These are phyloP conservation scores for Pseudomyrmex pallidus DNA, from an alignment of 1,140 invertebrate genomes.

Conservation along the genomic window DNA sequence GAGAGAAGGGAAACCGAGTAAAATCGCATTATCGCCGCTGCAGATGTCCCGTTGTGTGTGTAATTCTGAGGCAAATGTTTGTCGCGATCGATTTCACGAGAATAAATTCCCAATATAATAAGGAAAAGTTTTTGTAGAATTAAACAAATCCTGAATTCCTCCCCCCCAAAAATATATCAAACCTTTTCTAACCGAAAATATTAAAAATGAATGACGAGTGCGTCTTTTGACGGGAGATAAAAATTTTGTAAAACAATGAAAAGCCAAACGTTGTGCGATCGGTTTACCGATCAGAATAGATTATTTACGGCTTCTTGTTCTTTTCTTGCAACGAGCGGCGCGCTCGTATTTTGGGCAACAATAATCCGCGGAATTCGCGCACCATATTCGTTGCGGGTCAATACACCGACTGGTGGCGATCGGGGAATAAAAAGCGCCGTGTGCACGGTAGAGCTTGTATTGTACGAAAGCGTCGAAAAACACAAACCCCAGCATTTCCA, in stretches of 20 bases:
- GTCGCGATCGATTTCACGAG: too few relatives aligned
- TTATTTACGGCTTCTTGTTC: constrained; percentile 18
- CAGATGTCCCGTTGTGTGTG: background rate
- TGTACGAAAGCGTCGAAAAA: constrained; percentile 63
- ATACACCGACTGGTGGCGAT: constrained; percentile 55
- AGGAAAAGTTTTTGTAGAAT: too few relatives aligned
- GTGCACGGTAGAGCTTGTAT: constrained; percentile 27
- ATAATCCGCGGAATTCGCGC: constrained; percentile 59
- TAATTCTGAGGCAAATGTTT: too few relatives aligned
- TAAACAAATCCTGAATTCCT: too few relatives aligned
- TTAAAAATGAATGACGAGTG: too few relatives aligned
- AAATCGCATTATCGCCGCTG: constrained; percentile 11
- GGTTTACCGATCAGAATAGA: constrained; percentile 24
- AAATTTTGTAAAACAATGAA: background rate
- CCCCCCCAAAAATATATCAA: background rate
- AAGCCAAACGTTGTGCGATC: background rate
- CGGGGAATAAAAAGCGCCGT: constrained; percentile 35
- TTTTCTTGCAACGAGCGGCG: background rate
- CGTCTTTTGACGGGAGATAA: too few relatives aligned
- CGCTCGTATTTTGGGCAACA: constrained; percentile 61
- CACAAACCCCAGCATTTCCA: constrained; percentile 59
- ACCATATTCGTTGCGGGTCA: constrained; percentile 43
- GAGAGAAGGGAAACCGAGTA: background rate
- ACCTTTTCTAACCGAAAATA: background rate
- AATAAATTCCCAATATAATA: too few relatives aligned